Base-by-base conservation (phyloP, 1,140 invertebrate species). In the Leptopilina clavipes region DNA sequence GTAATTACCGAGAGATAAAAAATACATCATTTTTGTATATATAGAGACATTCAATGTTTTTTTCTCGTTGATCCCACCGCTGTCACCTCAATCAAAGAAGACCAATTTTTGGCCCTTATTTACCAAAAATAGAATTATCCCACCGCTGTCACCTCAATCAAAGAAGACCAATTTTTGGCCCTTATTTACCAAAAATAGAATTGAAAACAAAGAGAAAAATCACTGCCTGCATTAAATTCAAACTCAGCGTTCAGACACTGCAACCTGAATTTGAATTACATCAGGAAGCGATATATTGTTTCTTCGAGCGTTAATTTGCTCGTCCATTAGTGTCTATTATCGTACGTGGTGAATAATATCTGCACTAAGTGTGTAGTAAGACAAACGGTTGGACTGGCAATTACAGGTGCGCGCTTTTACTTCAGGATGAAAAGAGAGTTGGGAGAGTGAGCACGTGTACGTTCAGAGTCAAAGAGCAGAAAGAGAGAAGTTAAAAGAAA, bases 301-400 rank as follows among this genome's bases (percentile, higher is more conserved):
- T 37, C n/a, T 65, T 65, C 22, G 22, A 65, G 59, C 11, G 59
- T 31, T 65, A 65, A 65, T 37, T 65, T 65, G 12, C 59, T n/a
- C 59, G 59, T 14, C 12, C 25, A 65, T 65, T 65, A 65, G 25
- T 31, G 59, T 31, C 59, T 31, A 65, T 65, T 31, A 65, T 31
- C 25, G 59, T 65, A 65, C 22, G 59, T 65, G 59, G 56, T 65
- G 59, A 65, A 65, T 65, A 65, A 65, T 65, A 65, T 65, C 59
- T 65, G 25, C 59, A 31, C 59, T 65, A 11, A 1, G 9, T 37
- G 59, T 31, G 59, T 65, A 65, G 22, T n/a, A 65, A 65, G 59
- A 65, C 59, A 65, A 65, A 65, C 59, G 22, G 59, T n/a, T 31
- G 22, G 25, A 31, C 59, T 65, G 25, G 59, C 59, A 59, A 59